Evolutionary conservation across 2,797 vertebrate genomes (phyloP).

Genomic region (Agapornis canus): DNA sequence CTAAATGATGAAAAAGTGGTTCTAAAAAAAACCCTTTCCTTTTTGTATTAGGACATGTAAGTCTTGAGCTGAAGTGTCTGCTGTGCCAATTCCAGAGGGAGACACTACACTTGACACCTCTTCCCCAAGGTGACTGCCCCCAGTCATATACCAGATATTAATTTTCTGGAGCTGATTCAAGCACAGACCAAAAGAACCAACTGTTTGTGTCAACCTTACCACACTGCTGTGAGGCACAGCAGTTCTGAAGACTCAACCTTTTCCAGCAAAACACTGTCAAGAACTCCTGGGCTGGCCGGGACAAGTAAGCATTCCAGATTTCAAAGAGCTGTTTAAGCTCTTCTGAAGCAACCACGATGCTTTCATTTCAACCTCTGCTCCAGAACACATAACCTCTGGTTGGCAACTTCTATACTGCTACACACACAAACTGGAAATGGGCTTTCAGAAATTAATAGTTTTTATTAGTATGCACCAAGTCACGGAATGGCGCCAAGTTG

Average conservation of each 20-base stretch:
- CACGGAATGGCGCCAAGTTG: not conserved
- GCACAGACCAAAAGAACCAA: not conserved
- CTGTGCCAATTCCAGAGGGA: not conserved
- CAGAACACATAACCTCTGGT: not conserved
- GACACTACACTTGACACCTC: accelerated
- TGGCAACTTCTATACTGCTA: not conserved
- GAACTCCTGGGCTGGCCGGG: not conserved
- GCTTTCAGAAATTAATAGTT: not conserved
- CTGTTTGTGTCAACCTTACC: not conserved
- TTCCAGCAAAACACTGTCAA: not conserved
- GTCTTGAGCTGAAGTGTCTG: not conserved
- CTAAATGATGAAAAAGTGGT: not conserved
- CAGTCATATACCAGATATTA: not conserved
- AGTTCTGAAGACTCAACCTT: not conserved
- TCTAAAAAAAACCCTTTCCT: not conserved
- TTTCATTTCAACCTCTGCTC: not conserved
- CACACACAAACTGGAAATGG: not conserved
- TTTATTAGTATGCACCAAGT: not conserved
- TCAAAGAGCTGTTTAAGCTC: not conserved
- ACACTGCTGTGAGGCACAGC: accelerated
- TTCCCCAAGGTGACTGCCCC: not conserved
- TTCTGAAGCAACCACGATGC: not conserved
- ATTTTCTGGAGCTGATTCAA: not conserved
- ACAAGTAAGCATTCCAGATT: not conserved
- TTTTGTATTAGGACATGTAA: not conserved